phyloP scores from a whole-genome alignment of 2,888 invertebrate genomes.

The Gastracanthus pulcherrimus region DNA sequence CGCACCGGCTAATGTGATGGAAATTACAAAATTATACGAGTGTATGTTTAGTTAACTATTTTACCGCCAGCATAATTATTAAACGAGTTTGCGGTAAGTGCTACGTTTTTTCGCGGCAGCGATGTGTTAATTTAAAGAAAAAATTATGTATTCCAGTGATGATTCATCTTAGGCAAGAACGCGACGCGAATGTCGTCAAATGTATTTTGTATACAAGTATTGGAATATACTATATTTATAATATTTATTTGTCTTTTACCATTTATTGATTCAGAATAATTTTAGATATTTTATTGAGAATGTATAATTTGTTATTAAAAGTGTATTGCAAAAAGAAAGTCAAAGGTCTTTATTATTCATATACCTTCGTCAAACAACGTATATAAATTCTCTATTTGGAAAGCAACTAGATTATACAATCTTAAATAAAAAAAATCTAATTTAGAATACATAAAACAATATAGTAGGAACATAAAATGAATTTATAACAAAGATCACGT shows the following conservation, averaged over 20 bases:
- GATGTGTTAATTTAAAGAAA: slow-evolving; percentile 24
- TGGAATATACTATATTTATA: slow-evolving; percentile 48
- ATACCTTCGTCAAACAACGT: slow-evolving; percentile 27
- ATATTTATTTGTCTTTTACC: slow-evolving; percentile 44
- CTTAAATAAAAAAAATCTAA: neutral
- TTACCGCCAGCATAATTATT: neutral
- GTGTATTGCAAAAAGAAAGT: slow-evolving; percentile 38
- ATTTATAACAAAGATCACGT: slow-evolving; percentile 16
- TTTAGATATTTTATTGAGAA: slow-evolving; percentile 42
- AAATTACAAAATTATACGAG: neutral
- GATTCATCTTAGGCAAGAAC: neutral
- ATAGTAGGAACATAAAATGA: slow-evolving; percentile 42
- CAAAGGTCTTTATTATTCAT: slow-evolving; percentile 39
- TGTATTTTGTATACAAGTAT: slow-evolving; percentile 46
- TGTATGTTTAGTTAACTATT: neutral
- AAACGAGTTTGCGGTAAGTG: neutral
- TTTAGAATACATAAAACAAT: slow-evolving; percentile 29
- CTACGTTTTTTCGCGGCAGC: neutral
- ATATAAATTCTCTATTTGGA: slow-evolving; percentile 23
- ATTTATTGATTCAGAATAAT: slow-evolving; percentile 39
- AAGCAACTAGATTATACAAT: slow-evolving; percentile 18
- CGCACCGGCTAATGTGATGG: neutral
- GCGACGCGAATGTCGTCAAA: neutral
- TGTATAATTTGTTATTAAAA: slow-evolving; percentile 51
- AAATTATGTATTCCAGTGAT: slow-evolving; percentile 36